Percentiles rank a stretch among this genome's conserved stretches.
Evolutionary conservation across 1,140 invertebrate genomes (phyloP).

Genomic region (Lutraria rhynchaena): DNA sequence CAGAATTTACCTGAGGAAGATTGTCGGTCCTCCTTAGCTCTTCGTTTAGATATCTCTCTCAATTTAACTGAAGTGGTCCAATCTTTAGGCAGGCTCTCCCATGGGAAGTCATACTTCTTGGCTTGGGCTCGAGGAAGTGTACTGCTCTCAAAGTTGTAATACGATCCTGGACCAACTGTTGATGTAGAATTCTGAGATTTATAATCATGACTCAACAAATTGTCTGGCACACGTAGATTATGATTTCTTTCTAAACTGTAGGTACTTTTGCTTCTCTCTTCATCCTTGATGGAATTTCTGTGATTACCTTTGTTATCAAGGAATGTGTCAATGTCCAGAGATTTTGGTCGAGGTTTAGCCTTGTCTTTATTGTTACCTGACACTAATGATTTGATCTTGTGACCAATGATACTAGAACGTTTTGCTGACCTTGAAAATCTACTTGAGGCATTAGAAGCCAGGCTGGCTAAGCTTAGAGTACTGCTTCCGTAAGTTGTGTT

Average conservation of each 20-base stretch:
- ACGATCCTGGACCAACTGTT: conserved; percentile 73
- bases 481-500: conserved; percentile 59
- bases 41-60: conserved; percentile 76
- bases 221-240: conserved; percentile 70
- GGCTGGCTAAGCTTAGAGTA: conserved; percentile 66
- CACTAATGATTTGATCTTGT: conserved; percentile 74
- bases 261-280: conserved; percentile 36
- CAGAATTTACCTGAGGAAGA: conserved; percentile 80
- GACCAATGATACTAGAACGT: conserved; percentile 75
- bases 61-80: conserved; percentile 79
- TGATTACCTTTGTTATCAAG: conserved; percentile 27
- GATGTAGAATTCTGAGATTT: conserved; percentile 52
- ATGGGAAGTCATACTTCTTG: conserved; percentile 77
- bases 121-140: conserved; percentile 74
- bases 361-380: conserved; percentile 47
- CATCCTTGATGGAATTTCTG: conserved; percentile 36
- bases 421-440: conserved; percentile 68
- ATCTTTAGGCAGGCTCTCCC: conserved; percentile 78
- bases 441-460: conserved; percentile 61
- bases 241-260: conserved; percentile 47
- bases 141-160: conserved; percentile 77
- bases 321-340: conserved; percentile 73
- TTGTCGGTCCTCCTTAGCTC: conserved; percentile 74
- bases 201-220: conserved; percentile 49
- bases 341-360: conserved; percentile 72